A percentile compares a stretch with the other conserved stretches of the same genome.
phyloP scores from a whole-genome alignment of 2,113 vertebrate genomes.

The Cacatua alba region DNA sequence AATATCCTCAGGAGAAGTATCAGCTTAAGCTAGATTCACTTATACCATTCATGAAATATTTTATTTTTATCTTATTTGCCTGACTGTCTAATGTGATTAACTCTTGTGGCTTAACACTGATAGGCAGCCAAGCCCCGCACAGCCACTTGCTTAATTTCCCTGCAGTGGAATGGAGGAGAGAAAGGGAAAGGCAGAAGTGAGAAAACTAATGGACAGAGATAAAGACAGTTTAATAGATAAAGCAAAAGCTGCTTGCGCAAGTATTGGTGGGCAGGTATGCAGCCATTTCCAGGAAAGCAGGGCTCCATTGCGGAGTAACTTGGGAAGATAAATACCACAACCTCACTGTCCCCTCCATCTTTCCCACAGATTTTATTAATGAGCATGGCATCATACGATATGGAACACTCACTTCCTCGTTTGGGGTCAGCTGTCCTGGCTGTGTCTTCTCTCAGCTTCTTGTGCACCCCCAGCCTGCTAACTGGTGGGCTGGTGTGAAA shows the following conservation, averaged over 20 bases:
- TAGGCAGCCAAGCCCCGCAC: background rate
- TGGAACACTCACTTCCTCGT: background rate
- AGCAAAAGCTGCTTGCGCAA: background rate
- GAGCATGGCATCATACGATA: background rate
- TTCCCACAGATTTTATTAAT: background rate
- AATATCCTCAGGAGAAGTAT: background rate
- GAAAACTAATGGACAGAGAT: accelerated
- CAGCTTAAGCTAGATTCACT: background rate
- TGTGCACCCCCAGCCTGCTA: accelerated
- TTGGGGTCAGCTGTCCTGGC: background rate
- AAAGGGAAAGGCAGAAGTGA: background rate
- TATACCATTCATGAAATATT: background rate
- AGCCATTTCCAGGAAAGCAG: background rate
- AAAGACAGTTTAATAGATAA: background rate
- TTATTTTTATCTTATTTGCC: background rate
- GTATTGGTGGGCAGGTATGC: background rate
- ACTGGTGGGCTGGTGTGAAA: accelerated
- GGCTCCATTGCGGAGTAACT: accelerated
- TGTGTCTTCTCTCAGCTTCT: accelerated
- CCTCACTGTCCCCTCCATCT: background rate
- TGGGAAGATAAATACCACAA: background rate
- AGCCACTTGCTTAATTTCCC: accelerated
- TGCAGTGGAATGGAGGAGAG: background rate
- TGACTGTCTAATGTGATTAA: background rate
- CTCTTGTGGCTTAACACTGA: background rate